Percentiles rank a stretch among this genome's conserved stretches.
These are phyloP conservation scores for Emys orbicularis DNA, from an alignment of 2,797 vertebrate species.

Conservation along the genomic window DNA sequence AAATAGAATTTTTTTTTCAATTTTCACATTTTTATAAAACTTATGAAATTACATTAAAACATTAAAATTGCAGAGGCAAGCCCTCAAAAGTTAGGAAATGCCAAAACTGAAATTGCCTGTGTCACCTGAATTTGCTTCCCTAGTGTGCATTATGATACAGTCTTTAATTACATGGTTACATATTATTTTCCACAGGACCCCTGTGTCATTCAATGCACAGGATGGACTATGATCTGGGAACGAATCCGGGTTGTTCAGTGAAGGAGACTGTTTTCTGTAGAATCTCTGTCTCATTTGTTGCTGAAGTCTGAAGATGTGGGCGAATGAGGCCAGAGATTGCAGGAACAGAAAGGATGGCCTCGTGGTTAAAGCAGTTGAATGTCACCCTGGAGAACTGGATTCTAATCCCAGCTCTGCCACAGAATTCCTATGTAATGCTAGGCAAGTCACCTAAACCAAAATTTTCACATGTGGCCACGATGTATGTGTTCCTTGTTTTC, in stretches of 20 bases:
- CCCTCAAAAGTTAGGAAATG: background rate
- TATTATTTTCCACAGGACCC: background rate
- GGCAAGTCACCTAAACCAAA: background rate
- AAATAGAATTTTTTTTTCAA: background rate
- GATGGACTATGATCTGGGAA: background rate
- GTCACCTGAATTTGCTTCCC: background rate
- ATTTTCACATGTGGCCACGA: background rate
- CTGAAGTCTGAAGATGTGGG: background rate
- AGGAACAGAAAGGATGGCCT: background rate
- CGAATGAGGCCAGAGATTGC: background rate
- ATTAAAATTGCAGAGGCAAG: background rate
- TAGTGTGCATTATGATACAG: background rate
- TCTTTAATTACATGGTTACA: background rate
- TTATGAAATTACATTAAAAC: background rate
- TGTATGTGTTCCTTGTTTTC: background rate
- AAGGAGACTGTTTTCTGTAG: background rate
- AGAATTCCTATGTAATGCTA: background rate
- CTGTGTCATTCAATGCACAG: background rate
- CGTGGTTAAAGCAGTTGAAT: background rate
- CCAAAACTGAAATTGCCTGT: background rate
- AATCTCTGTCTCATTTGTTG: accelerated
- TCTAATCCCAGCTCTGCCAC: background rate
- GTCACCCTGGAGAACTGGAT: background rate
- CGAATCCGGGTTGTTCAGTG: background rate
- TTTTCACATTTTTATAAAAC: background rate